phyloP scores from a whole-genome alignment of 1,140 invertebrate genomes.

The Pristionchus pacificus region DNA sequence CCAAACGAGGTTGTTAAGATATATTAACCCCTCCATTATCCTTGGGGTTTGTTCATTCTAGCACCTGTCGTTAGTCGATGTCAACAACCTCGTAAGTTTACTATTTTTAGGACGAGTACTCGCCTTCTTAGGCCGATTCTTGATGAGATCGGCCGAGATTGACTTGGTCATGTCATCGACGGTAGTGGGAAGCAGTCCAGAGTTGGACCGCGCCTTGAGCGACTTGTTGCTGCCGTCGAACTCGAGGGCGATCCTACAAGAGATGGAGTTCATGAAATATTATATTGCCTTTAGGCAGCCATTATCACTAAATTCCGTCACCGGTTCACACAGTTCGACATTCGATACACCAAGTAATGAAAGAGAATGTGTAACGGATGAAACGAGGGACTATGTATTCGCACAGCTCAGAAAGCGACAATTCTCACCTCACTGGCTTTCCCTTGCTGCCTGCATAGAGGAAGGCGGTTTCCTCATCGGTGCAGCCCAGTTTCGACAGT shows the following conservation, averaged over 20 bases:
- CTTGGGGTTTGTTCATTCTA: too few species aligned
- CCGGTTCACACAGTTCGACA: conserved; percentile 23
- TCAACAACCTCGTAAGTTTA: too few species aligned
- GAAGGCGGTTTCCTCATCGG: background rate
- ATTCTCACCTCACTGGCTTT: background rate
- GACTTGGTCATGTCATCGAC: conserved; percentile 18
- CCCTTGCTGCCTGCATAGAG: background rate
- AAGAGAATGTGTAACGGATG: background rate
- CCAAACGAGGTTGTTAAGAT: too few species aligned
- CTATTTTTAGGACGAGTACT: too few species aligned
- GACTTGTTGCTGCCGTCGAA: conserved; percentile 1
- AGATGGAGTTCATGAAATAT: background rate
- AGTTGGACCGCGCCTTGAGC: background rate
- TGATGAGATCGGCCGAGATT: conserved; percentile 14
- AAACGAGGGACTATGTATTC: too few species aligned
- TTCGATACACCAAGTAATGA: conserved; percentile 12
- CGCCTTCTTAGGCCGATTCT: conserved; percentile 21
- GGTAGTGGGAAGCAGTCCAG: background rate
- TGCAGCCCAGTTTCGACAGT: background rate
- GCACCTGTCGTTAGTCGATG: too few species aligned
- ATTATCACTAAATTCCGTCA: conserved; percentile 16
- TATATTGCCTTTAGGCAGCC: background rate
- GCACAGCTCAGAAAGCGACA: too few species aligned
- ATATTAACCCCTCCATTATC: too few species aligned
- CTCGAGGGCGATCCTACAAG: conserved; percentile 15